phyloP scores from a whole-genome alignment of 2,888 invertebrate species.

The Emmelina monodactyla region DNA sequence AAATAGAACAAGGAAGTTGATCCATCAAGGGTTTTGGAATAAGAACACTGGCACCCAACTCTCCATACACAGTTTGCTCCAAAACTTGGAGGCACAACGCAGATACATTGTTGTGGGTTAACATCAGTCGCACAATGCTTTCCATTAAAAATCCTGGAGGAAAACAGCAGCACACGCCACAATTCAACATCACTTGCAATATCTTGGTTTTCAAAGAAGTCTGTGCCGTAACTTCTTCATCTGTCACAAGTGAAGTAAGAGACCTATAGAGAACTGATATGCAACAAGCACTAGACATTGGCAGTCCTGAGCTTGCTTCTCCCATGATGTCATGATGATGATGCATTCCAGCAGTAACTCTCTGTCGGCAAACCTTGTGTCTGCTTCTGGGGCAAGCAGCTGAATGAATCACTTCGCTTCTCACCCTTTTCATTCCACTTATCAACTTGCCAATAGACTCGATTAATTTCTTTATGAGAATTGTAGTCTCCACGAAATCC shows the following conservation, averaged over 20 bases:
- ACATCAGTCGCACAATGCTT: constrained; percentile 53
- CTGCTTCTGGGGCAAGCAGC: constrained; percentile 56
- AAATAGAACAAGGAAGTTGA: constrained; percentile 47
- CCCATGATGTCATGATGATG: constrained; percentile 70
- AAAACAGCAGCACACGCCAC: constrained; percentile 72
- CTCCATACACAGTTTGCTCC: constrained; percentile 67
- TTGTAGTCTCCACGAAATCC: constrained; percentile 36
- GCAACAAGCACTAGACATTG: constrained; percentile 57
- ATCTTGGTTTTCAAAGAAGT: constrained; percentile 45
- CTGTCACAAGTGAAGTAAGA: constrained; percentile 50
- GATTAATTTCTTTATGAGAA: constrained; percentile 59
- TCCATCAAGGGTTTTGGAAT: constrained; percentile 35
- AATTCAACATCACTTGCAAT: constrained; percentile 61
- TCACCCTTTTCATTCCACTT: constrained; percentile 61
- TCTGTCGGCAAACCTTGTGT: constrained; percentile 56
- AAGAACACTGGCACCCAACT: constrained; percentile 59
- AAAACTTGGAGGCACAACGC: constrained; percentile 55
- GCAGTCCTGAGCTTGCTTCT: constrained; percentile 39
- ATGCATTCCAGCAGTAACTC: constrained; percentile 53
- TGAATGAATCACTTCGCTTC: constrained; percentile 64
- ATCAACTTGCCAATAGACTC: constrained; percentile 65
- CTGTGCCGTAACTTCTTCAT: constrained; percentile 42
- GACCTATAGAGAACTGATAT: constrained; percentile 65
- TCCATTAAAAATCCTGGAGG: constrained; percentile 59
- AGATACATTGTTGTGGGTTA: constrained; percentile 40